phyloP scores from a whole-genome alignment of 2,888 invertebrate species.

The Dynastes tityus region DNA sequence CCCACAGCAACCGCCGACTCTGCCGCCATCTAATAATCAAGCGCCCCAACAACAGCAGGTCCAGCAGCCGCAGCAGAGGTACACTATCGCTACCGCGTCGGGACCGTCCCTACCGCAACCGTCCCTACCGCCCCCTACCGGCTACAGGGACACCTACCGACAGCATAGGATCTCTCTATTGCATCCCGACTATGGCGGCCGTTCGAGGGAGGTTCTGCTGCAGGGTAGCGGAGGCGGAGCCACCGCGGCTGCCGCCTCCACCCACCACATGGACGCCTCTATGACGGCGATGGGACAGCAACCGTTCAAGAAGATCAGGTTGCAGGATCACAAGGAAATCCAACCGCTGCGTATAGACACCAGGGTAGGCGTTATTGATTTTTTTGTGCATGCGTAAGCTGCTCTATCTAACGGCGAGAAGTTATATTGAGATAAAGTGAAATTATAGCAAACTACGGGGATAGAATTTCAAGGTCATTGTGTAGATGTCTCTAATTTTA shows the following conservation, averaged over 20 bases:
- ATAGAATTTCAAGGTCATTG: background rate
- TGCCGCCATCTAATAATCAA: conserved; percentile 36
- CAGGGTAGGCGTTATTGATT: conserved; percentile 67
- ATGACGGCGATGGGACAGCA: conserved; percentile 71
- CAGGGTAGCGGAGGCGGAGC: conserved; percentile 65
- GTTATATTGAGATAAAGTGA: background rate
- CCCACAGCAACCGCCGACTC: conserved; percentile 68
- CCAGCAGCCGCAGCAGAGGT: conserved; percentile 62
- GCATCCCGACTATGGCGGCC: conserved; percentile 71
- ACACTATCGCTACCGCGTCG: conserved; percentile 65
- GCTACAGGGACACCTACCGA: conserved; percentile 72
- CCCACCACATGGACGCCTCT: conserved; percentile 46
- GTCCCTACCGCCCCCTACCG: conserved; percentile 73
- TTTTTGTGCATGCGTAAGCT: background rate
- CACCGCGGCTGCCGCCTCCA: conserved; percentile 53
- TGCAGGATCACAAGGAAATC: conserved; percentile 73
- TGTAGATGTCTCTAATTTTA: conserved; percentile 1
- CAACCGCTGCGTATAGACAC: conserved; percentile 79
- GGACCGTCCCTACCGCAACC: conserved; percentile 67
- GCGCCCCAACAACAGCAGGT: conserved; percentile 64
- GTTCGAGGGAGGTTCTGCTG: conserved; percentile 61
- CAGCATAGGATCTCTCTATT: conserved; percentile 80
- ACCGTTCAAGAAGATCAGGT: conserved; percentile 80
- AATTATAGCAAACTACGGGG: background rate
- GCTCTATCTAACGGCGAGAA: conserved; percentile 9